Evolutionary conservation across 2,797 vertebrate species (phyloP).

Genomic region (Centropyge bicolor): DNA sequence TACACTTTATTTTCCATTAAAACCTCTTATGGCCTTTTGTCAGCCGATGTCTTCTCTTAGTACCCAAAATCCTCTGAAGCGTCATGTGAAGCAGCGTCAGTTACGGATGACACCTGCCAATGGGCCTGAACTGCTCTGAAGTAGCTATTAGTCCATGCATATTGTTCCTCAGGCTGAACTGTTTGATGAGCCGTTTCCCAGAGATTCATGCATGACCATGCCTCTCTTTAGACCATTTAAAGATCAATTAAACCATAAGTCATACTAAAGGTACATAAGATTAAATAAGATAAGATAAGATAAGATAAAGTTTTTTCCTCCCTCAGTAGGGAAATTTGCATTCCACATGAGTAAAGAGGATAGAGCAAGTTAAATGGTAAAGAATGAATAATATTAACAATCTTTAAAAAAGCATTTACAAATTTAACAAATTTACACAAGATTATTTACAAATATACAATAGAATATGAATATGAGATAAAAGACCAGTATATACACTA

Average conservation of each 20-base stretch:
- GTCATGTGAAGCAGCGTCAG: background rate
- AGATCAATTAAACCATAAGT: background rate
- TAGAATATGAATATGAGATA: too few relatives aligned
- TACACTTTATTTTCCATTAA: background rate
- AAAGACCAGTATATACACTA: too few relatives aligned
- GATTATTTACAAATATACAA: too few relatives aligned
- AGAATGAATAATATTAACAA: too few relatives aligned
- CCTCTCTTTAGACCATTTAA: background rate
- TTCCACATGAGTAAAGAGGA: too few relatives aligned
- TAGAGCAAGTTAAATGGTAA: too few relatives aligned
- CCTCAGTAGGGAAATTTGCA: too few relatives aligned
- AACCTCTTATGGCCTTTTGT: background rate
- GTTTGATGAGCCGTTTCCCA: background rate
- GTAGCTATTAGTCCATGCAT: background rate
- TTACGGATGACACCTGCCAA: conserved; percentile 9
- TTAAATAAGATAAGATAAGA: background rate
- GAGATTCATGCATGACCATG: background rate
- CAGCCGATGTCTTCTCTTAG: background rate
- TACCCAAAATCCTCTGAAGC: background rate
- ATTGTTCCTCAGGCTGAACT: background rate
- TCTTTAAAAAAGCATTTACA: too few relatives aligned
- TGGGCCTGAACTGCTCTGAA: conserved; percentile 8
- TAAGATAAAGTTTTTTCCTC: too few relatives aligned
- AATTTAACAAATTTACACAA: too few relatives aligned
- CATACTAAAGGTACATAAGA: background rate